Evolutionary conservation across 2,797 vertebrate genomes (phyloP).

Genomic region (Sylvia borin): DNA sequence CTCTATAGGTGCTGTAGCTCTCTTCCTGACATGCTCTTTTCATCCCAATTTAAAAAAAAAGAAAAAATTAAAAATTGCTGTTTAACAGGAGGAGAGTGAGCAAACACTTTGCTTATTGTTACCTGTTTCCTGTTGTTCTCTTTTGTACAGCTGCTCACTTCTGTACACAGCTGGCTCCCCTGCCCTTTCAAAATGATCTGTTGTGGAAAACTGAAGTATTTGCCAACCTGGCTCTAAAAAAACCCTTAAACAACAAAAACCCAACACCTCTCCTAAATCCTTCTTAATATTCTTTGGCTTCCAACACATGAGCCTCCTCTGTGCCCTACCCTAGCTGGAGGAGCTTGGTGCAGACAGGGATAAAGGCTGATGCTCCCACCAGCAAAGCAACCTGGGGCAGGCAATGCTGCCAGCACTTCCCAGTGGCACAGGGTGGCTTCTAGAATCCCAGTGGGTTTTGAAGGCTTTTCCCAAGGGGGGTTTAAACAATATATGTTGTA

Average conservation of each 20-base stretch:
- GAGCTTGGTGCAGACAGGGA: not conserved
- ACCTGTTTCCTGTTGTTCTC: constrained; percentile 54
- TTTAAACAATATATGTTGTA: not conserved
- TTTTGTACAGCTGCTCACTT: constrained; percentile 38
- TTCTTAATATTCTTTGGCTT: not conserved
- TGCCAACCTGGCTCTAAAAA: constrained; percentile 9
- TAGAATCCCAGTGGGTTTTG: not conserved
- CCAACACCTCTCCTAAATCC: not conserved
- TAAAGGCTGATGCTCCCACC: not conserved
- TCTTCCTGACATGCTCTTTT: not conserved
- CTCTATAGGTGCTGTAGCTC: rapidly evolving
- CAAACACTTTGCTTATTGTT: constrained; percentile 50
- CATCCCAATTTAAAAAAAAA: not conserved
- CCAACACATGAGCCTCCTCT: not conserved
- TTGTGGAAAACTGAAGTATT: constrained; percentile 24
- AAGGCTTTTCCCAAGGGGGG: not conserved
- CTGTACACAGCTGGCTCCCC: constrained; percentile 60
- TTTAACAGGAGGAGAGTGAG: not conserved
- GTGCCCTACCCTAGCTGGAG: not conserved
- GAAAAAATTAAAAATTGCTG: not conserved
- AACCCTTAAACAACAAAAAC: not conserved
- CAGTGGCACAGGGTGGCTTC: not conserved
- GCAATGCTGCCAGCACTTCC: not conserved
- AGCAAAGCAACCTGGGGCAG: not conserved
- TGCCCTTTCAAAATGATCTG: constrained; percentile 25